Conservation (phyloP, 30 jellyfish, hydroid and myxozoan genomes). For the Catostylus mosaicus region DNA sequence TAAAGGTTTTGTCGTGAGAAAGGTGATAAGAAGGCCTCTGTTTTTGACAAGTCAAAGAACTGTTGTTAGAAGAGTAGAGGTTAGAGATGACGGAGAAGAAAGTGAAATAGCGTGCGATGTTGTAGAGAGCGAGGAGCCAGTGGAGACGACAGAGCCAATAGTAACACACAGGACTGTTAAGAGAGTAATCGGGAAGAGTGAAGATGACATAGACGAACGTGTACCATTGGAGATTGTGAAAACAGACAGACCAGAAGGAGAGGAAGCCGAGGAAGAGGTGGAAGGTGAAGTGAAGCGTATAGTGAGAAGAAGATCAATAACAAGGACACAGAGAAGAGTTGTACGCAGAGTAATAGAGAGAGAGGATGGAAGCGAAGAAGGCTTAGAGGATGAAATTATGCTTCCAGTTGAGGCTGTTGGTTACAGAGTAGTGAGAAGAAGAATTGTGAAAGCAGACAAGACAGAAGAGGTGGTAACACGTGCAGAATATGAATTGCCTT, state of each 20-base stretch:
- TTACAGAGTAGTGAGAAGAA: conserved; percentile 43
- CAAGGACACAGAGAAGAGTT: conserved; percentile 71
- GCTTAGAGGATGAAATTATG: conserved; percentile 56
- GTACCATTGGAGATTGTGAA: conserved; percentile 67
- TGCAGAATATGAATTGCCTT: conserved; percentile 11
- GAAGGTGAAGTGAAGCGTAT: conserved; percentile 73
- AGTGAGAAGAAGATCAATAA: conserved; percentile 71
- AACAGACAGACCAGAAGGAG: conserved; percentile 77
- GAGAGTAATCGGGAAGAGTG: conserved; percentile 56
- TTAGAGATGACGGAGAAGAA: conserved; percentile 50
- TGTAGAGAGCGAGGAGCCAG: conserved; percentile 49
- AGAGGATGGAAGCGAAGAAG: conserved; percentile 26
- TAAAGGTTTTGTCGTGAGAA: conserved; percentile 48
- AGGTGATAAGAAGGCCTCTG: conserved; percentile 72
- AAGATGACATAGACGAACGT: conserved; percentile 37
- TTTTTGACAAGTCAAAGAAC: conserved; percentile 78
- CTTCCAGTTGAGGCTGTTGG: conserved; percentile 53
- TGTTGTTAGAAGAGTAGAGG: conserved; percentile 37
- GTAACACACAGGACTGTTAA: conserved; percentile 63
- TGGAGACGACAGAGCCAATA: conserved; percentile 53
- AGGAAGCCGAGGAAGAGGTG: conserved; percentile 58
- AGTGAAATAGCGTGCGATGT: conserved; percentile 46
- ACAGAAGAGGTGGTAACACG: conserved; percentile 15
- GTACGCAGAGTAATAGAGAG: conserved; percentile 69
- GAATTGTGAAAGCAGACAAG: conserved; percentile 55